Conservation (phyloP, 2,797 vertebrate genomes). For the Phrynocephalus guinanensis region DNA sequence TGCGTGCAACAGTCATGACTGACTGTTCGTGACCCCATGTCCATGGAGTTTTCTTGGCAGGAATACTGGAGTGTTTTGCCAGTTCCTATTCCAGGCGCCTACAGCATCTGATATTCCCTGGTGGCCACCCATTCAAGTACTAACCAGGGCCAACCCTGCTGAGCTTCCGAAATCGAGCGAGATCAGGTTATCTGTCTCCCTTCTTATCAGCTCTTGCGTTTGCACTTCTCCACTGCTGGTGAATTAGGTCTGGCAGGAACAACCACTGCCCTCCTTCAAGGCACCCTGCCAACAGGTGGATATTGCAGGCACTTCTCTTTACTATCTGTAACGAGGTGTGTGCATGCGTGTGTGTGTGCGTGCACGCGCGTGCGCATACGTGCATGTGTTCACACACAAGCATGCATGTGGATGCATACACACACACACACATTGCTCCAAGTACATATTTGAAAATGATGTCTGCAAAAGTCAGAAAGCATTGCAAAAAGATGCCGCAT, state of each 20-base stretch:
- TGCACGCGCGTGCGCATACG: no score
- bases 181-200: background rate
- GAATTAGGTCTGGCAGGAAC: conserved; percentile 16
- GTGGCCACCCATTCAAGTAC: no score
- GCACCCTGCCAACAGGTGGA: conserved; percentile 31
- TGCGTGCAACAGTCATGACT: no score
- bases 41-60: no score
- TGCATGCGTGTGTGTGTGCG: background rate
- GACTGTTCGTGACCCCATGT: no score
- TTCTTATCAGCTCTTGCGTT: background rate
- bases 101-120: no score
- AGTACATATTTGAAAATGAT: background rate
- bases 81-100: no score
- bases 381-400: no score
- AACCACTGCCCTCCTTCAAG: conserved; percentile 4
- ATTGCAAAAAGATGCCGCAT: background rate
- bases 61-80: no score
- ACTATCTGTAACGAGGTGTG: background rate
- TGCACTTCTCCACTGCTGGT: conserved; percentile 7
- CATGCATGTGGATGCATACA: no score
- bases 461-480: conserved; percentile 38
- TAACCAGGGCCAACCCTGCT: no score
- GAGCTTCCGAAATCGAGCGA: no score
- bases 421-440: background rate
- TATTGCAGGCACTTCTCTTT: conserved; percentile 37